Evolutionary conservation across 2,113 vertebrate genomes (phyloP), one percentile per base, ranked within the genome.

Genomic region (Gambusia holbrooki): DNA sequence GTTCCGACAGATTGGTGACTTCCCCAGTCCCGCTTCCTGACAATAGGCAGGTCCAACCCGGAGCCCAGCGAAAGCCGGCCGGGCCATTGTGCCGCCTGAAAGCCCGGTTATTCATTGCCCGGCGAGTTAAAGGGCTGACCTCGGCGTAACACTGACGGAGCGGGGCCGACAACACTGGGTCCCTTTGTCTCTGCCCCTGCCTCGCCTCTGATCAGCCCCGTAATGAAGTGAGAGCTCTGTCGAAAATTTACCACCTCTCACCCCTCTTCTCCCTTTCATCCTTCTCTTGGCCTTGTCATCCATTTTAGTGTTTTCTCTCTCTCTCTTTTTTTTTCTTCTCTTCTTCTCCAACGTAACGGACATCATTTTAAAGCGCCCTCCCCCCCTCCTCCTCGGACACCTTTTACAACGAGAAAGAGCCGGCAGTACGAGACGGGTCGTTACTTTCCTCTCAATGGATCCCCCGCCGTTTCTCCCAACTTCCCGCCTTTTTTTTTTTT

Each of bases 171-270:
- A 87, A 94, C 92, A 93, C 94, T 94, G 88, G 84, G 74, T 90
- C 80, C 94, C 92, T 95, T 95, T 95, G 91, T 96, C 92, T 86
- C 87, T 42, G 40, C 91, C 92, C 95, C 94, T 92, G 95, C 94
- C 90, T 84, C 84, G 93, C 91, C 91, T 93, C 94, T 95, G 96
- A 97, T 96, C 93, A 94, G 94, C 95, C 93, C 93, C 92, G 96
- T 95, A 95, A 97, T 95, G 96, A 96, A 96, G 96, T 97, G 95
- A 96, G 96, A 83, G 95, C 95, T 95, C 95, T 90, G 95, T 95
- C 93, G 94, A 94, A 90, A 90, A 96, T 98, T 97, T 96, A 97
- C 95, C 94, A 92, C 92, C 83, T 60, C 33, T 85, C 17, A 29
- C 75, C 84, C 71, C 72, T 76, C 66, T 61, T 74, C 73, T 74